phyloP scores from a whole-genome alignment of 2,888 invertebrate species.

The Rotaria magnacalcarata region DNA sequence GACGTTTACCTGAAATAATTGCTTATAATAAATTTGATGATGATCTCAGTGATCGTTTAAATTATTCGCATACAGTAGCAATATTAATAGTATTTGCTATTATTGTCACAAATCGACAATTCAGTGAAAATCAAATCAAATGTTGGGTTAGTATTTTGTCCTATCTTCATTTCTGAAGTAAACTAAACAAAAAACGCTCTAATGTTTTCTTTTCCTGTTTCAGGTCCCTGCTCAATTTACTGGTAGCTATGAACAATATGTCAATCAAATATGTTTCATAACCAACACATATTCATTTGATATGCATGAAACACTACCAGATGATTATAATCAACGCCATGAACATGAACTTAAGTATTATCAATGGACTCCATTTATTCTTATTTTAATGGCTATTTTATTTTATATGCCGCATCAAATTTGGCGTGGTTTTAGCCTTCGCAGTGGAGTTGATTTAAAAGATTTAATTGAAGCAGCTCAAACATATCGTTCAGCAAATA shows the following conservation, averaged over 20 bases:
- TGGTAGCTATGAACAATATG: conserved; percentile 20
- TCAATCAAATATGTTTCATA: conserved; percentile 33
- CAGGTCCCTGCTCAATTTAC: conserved; percentile 20
- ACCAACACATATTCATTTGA: conserved; percentile 30
- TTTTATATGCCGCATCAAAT: conserved; percentile 45
- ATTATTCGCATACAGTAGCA: conserved; percentile 45
- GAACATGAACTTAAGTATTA: conserved; percentile 43
- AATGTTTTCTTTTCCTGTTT: background rate
- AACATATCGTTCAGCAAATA: conserved; percentile 41
- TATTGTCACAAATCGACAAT: conserved; percentile 47
- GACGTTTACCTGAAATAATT: conserved; percentile 44
- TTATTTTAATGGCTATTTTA: conserved; percentile 41
- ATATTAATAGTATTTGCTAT: conserved; percentile 46
- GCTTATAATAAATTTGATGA: conserved; percentile 44
- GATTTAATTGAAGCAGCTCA: conserved; percentile 46
- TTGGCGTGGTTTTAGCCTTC: conserved; percentile 42
- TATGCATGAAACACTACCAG: conserved; percentile 5
- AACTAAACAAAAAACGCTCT: background rate
- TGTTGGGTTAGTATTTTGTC: conserved; percentile 36
- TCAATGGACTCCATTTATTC: conserved; percentile 46
- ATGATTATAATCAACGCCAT: conserved; percentile 17
- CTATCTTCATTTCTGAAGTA: background rate
- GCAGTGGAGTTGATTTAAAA: conserved; percentile 43
- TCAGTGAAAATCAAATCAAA: conserved; percentile 46
- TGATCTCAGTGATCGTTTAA: conserved; percentile 45